These are phyloP conservation scores for Umimayanthus chanpuru DNA, from an alignment of 92 coral and sea anemone species.

Conservation along the genomic window DNA sequence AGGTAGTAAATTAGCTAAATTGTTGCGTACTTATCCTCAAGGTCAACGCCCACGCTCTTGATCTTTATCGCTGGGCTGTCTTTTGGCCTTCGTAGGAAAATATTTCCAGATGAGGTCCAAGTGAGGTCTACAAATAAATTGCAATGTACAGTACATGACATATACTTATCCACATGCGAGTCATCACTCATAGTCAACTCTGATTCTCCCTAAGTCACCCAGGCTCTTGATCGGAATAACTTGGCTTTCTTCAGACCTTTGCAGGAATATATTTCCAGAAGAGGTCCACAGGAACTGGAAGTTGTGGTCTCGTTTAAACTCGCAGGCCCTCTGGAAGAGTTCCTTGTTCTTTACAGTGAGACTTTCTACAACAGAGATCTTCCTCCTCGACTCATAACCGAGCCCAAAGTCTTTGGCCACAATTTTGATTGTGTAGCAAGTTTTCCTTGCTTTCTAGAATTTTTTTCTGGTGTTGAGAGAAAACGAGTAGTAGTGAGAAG, in stretches of 20 bases:
- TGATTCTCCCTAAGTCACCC: not conserved
- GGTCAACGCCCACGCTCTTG: not conserved
- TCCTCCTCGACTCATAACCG: not conserved
- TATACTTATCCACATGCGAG: not conserved
- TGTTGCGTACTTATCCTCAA: not conserved
- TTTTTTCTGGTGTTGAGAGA: slow-evolving; percentile 17
- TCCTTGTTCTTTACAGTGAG: not conserved
- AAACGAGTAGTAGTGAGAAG: too few relatives aligned
- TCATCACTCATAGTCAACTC: not conserved
- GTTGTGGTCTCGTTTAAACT: not conserved
- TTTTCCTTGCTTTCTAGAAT: slow-evolving; percentile 44
- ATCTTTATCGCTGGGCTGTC: not conserved
- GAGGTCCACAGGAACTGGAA: slow-evolving; percentile 22
- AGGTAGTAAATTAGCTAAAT: not conserved
- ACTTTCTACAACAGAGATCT: not conserved
- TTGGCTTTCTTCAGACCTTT: too few relatives aligned
- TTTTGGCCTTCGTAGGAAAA: not conserved
- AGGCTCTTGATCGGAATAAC: too few relatives aligned
- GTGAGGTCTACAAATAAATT: not conserved
- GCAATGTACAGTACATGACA: not conserved
- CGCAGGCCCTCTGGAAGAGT: not conserved
- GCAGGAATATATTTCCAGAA: not conserved
- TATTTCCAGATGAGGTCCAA: not conserved
- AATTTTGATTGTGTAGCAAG: not conserved
- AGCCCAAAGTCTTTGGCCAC: not conserved